A percentile compares a stretch with the other conserved stretches of the same genome.
These are phyloP conservation scores for Mormyrops attenuatus DNA, from an alignment of 2,797 vertebrate species.

Conservation along the genomic window DNA sequence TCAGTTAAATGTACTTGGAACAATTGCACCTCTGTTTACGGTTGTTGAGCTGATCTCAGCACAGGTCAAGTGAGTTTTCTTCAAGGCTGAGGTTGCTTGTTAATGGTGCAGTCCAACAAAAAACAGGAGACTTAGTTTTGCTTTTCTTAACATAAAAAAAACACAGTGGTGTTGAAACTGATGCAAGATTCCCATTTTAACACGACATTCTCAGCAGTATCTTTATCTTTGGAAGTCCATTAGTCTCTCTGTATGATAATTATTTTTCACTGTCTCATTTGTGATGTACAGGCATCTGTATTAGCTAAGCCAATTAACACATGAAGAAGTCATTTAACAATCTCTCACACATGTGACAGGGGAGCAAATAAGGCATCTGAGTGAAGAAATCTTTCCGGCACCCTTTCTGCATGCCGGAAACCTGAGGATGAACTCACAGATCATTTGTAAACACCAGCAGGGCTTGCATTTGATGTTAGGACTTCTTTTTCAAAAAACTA, in stretches of 20 bases:
- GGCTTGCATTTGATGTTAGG: neutral
- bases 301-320: neutral
- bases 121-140: neutral
- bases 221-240: neutral
- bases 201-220: neutral
- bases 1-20: neutral
- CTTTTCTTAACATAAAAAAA: neutral
- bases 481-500: neutral
- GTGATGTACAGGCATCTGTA: neutral
- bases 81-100: neutral
- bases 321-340: neutral
- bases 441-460: neutral
- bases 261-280: neutral
- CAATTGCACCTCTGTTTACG: neutral
- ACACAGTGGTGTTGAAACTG: neutral
- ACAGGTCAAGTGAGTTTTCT: neutral
- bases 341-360: neutral
- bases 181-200: neutral
- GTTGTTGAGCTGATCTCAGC: neutral
- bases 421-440: neutral
- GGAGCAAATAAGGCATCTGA: neutral
- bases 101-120: neutral
- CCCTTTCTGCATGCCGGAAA: neutral
- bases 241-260: neutral
- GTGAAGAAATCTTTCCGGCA: neutral